Percentiles rank a stretch among this genome's conserved stretches.
Evolutionary conservation across 2,797 vertebrate species (phyloP).

Genomic region (Odontamblyopus rebecca): DNA sequence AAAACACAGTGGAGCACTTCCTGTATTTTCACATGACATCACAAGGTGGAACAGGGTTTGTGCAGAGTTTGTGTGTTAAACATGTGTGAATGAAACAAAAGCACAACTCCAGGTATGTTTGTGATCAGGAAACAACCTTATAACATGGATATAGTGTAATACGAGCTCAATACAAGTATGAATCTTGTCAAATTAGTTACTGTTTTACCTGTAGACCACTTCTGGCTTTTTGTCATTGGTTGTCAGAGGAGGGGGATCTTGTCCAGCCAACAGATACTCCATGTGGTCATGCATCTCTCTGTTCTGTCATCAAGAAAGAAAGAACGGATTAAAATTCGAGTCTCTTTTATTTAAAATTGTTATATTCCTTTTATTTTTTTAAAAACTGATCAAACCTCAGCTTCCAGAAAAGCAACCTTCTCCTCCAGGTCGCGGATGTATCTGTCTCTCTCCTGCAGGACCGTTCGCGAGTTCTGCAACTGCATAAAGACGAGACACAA

Average conservation of each 20-base stretch:
- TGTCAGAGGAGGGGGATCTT: conserved; percentile 34
- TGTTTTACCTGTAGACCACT: conserved; percentile 81
- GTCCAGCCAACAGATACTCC: conserved; percentile 78
- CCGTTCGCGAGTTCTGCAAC: conserved; percentile 89
- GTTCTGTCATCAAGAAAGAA: conserved; percentile 74
- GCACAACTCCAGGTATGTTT: too few relatives aligned
- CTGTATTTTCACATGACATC: too few relatives aligned
- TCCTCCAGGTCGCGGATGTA: conserved; percentile 88
- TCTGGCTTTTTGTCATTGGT: conserved; percentile 64
- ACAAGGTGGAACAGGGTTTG: too few relatives aligned
- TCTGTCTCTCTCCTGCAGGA: conserved; percentile 84
- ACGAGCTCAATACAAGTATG: too few relatives aligned
- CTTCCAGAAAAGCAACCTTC: conserved; percentile 87
- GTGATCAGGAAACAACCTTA: too few relatives aligned
- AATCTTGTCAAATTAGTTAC: not conserved
- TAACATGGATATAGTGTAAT: too few relatives aligned
- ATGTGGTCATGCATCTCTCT: conserved; percentile 90
- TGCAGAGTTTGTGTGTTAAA: too few relatives aligned
- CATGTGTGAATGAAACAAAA: too few relatives aligned
- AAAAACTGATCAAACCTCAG: conserved; percentile 80
- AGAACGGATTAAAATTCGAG: not conserved
- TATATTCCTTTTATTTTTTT: not conserved
- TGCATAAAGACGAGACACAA: conserved; percentile 51
- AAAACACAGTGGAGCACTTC: too few relatives aligned
- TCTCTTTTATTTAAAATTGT: not conserved